Evolutionary conservation across 2,113 vertebrate genomes (phyloP).

Genomic region (Oryzias celebensis): DNA sequence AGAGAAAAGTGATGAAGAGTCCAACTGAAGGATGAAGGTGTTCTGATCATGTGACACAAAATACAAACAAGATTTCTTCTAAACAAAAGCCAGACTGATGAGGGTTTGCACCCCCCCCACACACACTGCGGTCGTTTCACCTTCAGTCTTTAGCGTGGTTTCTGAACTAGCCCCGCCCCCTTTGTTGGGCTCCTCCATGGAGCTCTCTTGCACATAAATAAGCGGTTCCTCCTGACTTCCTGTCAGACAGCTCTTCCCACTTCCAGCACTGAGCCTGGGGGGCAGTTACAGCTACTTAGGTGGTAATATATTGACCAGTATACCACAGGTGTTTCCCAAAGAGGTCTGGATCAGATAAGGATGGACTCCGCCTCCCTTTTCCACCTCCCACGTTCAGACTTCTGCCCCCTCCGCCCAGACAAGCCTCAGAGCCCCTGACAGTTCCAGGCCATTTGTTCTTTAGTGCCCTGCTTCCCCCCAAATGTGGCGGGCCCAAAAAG

Average conservation of each 20-base stretch:
- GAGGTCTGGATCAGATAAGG: slow-evolving; percentile 78
- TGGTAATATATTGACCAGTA: slow-evolving; percentile 68
- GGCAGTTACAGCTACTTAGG: slow-evolving; percentile 64
- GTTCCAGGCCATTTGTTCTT: background rate
- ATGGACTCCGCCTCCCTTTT: slow-evolving; percentile 30
- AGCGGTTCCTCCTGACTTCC: slow-evolving; percentile 41
- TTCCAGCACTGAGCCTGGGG: slow-evolving; percentile 44
- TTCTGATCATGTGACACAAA: no score
- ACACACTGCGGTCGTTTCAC: no score
- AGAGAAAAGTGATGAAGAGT: no score
- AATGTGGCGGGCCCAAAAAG: no score
- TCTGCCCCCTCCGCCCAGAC: slow-evolving; percentile 3
- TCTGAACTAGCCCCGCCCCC: no score
- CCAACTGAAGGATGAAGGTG: no score
- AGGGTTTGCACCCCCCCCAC: no score
- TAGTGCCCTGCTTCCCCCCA: background rate
- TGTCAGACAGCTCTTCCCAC: slow-evolving; percentile 38
- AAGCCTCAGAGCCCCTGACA: background rate
- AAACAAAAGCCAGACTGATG: no score
- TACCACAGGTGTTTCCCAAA: slow-evolving; percentile 73
- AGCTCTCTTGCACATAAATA: slow-evolving; percentile 38
- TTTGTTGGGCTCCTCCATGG: no score
- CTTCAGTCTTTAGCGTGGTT: no score
- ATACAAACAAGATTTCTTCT: no score
- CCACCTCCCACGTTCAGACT: slow-evolving; percentile 25